phyloP scores from a whole-genome alignment of 2,113 vertebrate genomes.

The Microcebus griseorufus region DNA sequence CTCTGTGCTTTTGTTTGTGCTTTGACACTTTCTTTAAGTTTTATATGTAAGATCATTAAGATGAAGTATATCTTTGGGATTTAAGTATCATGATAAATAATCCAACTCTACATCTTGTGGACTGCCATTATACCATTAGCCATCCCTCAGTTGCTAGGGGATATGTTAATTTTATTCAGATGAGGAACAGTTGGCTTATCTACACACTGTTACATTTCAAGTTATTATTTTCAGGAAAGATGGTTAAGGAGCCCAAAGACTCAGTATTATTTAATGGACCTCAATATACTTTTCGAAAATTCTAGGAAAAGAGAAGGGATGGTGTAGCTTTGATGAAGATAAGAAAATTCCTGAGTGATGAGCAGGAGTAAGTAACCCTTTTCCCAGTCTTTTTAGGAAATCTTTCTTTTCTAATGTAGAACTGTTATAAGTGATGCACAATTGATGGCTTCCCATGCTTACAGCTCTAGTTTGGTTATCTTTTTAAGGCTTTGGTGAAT shows the following conservation, averaged over 20 bases:
- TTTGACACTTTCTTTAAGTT: background rate
- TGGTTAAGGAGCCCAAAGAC: background rate
- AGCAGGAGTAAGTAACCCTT: background rate
- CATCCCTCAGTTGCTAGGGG: background rate
- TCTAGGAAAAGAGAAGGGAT: background rate
- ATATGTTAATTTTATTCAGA: background rate
- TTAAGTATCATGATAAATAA: background rate
- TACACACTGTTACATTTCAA: background rate
- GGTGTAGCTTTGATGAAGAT: background rate
- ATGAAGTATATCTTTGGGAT: background rate
- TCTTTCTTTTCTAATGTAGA: background rate
- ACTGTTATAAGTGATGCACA: background rate
- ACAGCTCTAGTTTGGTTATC: background rate
- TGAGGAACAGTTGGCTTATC: background rate
- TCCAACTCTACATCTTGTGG: background rate
- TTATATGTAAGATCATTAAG: background rate
- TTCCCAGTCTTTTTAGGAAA: background rate
- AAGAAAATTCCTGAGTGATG: background rate
- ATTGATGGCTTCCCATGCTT: background rate
- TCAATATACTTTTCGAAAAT: background rate
- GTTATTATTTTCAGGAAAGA: conserved; percentile 1
- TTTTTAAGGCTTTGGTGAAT: background rate
- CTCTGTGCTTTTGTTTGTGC: background rate
- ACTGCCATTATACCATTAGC: background rate
- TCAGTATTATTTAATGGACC: background rate